phyloP scores from a whole-genome alignment of 2,888 invertebrate genomes.

The Nebria salina region DNA sequence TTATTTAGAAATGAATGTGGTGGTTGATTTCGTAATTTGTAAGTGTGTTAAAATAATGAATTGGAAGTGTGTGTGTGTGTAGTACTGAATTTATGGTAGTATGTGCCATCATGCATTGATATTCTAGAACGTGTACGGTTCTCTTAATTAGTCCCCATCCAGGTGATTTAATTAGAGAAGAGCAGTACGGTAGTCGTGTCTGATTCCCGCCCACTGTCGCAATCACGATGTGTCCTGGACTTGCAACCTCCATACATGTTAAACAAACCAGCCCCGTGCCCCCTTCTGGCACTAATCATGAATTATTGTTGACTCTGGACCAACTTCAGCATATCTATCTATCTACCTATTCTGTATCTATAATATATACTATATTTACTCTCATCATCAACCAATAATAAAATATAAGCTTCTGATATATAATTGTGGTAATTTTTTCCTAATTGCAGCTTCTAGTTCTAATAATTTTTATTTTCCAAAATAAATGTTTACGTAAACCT shows the following conservation, averaged over 20 bases:
- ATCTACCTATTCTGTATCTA: neutral
- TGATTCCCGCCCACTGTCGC: neutral
- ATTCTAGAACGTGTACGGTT: neutral
- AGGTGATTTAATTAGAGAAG: neutral
- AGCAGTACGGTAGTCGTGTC: neutral
- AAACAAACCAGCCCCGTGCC: neutral
- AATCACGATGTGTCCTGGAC: too few relatives aligned
- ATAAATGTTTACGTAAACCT: too few relatives aligned
- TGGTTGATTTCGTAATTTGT: too few relatives aligned
- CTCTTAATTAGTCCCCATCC: neutral
- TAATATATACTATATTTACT: too few relatives aligned
- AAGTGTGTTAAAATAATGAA: neutral
- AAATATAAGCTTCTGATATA: too few relatives aligned
- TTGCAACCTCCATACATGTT: neutral
- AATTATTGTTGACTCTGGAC: neutral
- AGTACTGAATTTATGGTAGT: neutral
- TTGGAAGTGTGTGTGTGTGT: neutral
- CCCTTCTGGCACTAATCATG: neutral
- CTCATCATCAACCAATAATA: too few relatives aligned
- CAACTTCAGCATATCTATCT: neutral
- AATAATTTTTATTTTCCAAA: too few relatives aligned
- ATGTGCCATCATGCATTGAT: too few relatives aligned
- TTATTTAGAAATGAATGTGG: too few relatives aligned
- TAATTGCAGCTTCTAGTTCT: too few relatives aligned
- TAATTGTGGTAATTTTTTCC: too few relatives aligned